Evolutionary conservation across 2,113 vertebrate species (phyloP).

Genomic region (Trichomycterus rosablanca): DNA sequence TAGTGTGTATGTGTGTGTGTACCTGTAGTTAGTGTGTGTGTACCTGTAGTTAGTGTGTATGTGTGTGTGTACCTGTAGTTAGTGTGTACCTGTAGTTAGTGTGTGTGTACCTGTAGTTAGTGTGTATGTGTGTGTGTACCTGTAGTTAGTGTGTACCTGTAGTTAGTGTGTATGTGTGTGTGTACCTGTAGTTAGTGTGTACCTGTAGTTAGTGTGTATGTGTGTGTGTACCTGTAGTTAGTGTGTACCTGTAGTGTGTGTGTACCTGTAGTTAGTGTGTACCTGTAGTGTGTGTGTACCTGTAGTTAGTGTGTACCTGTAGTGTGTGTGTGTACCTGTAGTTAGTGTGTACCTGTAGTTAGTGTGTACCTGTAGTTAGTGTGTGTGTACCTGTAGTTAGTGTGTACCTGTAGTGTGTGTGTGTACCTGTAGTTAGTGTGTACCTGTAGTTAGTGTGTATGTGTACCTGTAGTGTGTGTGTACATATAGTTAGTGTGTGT

Average conservation of each 20-base stretch:
- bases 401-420: constrained; percentile 22
- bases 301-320: not conserved
- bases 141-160: constrained; percentile 28
- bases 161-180: not conserved
- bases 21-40: no score
- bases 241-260: no score
- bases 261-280: no score
- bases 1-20: constrained; percentile 4
- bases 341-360: no score
- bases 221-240: not conserved
- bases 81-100: constrained; percentile 11
- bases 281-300: constrained; percentile 19
- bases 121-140: no score
- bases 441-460: not conserved
- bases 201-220: no score
- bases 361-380: not conserved
- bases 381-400: no score
- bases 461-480: not conserved
- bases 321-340: constrained; percentile 5
- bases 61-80: constrained; percentile 24
- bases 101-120: not conserved
- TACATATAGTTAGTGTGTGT: no score
- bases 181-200: not conserved
- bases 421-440: not conserved
- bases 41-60: no score